Evolutionary conservation across 2,113 vertebrate species (phyloP), one percentile per base, ranked within the genome.

Genomic region (Cyanistes caeruleus): DNA sequence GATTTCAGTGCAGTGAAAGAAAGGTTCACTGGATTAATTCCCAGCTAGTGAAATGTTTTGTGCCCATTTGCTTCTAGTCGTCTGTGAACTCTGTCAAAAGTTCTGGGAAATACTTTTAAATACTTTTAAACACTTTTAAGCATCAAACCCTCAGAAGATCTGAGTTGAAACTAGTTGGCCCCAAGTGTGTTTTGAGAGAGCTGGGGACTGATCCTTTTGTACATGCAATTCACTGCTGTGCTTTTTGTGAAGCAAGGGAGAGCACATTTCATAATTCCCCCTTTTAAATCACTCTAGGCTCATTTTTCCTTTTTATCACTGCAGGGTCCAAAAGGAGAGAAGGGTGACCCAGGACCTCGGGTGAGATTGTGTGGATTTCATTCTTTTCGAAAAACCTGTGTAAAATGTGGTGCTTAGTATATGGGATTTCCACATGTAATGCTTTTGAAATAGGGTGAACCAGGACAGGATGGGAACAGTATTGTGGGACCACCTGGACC

Each of bases 291-390:
- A 51, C 9, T 88, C 39, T 63, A 65, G 1, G 2, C 2, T 74
- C 1, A 1, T 67, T 68, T 65, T 62, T 70, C 33, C 43, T 15
- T 69, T 64, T 65, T 12, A 44, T 89, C 44, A 30, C 23, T 89
- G 7, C 96, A 99, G 99, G 99, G 99, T 69, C 93, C 83, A 52
- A 98, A 98, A 93, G 99, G 99, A 59, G 97, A 96, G 62, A 98
- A 97, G 85, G 99, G 99, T 75, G 98, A 98, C 55, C 94, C 55
- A 73, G 99, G 99, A 94, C 96, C 94, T 87, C 99, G 98, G 99
- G 99, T 99, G 91, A 97, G 94, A 69, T n/a, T 59, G 46, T 60
- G 28, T 80, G 43, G 11, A 39, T 90, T 94, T 95, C 14, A 30
- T 88, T 90, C 22, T 70, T 74, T 70, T 21, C 7, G 1, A 56